Evolutionary conservation across 2,113 vertebrate species (phyloP).

Genomic region (Sciurus niger): DNA sequence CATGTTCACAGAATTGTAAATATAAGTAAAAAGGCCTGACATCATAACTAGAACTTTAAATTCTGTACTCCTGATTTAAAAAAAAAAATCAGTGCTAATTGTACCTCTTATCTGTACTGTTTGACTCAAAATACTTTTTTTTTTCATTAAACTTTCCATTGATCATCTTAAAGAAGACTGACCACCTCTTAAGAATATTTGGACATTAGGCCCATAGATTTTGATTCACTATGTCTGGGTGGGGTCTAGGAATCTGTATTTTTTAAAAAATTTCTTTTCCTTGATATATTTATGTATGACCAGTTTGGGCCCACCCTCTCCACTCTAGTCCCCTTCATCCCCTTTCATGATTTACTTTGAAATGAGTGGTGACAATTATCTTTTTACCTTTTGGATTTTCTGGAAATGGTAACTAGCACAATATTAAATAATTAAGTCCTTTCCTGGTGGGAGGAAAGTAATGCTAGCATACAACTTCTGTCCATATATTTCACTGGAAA

Average conservation of each 20-base stretch:
- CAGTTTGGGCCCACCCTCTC: background rate
- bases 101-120: background rate
- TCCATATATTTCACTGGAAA: background rate
- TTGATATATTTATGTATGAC: background rate
- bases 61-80: background rate
- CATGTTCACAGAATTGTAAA: background rate
- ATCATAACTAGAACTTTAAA: background rate
- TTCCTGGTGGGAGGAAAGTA: background rate
- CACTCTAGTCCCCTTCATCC: too few species aligned
- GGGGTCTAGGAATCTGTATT: background rate
- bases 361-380: slow-evolving; percentile 27
- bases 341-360: slow-evolving; percentile 4
- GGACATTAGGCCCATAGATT: background rate
- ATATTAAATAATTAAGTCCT: slow-evolving; percentile 22
- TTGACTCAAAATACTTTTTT: background rate
- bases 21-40: background rate
- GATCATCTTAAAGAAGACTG: background rate
- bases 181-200: slow-evolving; percentile 12
- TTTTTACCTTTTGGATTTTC: background rate
- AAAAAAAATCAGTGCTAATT: background rate
- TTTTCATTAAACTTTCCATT: background rate
- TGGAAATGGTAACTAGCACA: background rate
- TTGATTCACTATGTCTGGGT: background rate
- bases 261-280: background rate
- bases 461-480: background rate